Base-by-base conservation (phyloP, 2,888 invertebrate genomes). In the Nudaria mundana region DNA sequence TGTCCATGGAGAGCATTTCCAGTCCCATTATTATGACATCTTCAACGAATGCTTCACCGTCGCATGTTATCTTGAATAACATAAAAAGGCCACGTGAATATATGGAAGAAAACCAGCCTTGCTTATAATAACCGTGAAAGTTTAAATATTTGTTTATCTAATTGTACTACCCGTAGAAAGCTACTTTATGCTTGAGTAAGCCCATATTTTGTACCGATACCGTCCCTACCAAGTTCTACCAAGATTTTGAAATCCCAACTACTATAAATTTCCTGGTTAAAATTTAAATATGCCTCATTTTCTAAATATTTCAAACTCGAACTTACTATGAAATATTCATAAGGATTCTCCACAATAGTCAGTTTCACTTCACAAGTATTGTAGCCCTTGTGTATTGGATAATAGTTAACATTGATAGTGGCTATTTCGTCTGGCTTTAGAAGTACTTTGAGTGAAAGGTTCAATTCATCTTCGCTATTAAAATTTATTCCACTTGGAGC, bases 21-120 rank as follows among this genome's bases (percentile, higher is more conserved):
- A 88, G 63, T 1, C 84, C 84, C 24, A 77, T 46, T 33, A 88
- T 53, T 47, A 86, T 78, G 1, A 88, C 79, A 50, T 88, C 87
- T 66, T 86, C 88, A 72, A 83, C 79, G 50, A 88, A 87, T 0
- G 85, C 80, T 66, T 88, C 87, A 5, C 75, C 84, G 63, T 86
- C 82, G 57, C 87, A 87, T 13, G 76, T 38, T 12, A 87, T 61
- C 88, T 88, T 39, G 13, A 8, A 22, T n/a, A 18, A 18, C 12
- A 18, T 4, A 8, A 22, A 8, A 8, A 7, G 5, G 20, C 20
- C 8, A 5, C 1, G 5, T 20, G 1, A 20, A 20, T n/a, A n/a
- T n/a, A n/a, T n/a, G n/a, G n/a, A n/a, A n/a, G n/a, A n/a, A n/a
- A n/a, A n/a, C n/a, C n/a, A n/a, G n/a, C n/a, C n/a, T n/a, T n/a